Evolutionary conservation across 2,888 invertebrate genomes (phyloP), one percentile per base, ranked within the genome.

Genomic region (Allophyes oxyacanthae): DNA sequence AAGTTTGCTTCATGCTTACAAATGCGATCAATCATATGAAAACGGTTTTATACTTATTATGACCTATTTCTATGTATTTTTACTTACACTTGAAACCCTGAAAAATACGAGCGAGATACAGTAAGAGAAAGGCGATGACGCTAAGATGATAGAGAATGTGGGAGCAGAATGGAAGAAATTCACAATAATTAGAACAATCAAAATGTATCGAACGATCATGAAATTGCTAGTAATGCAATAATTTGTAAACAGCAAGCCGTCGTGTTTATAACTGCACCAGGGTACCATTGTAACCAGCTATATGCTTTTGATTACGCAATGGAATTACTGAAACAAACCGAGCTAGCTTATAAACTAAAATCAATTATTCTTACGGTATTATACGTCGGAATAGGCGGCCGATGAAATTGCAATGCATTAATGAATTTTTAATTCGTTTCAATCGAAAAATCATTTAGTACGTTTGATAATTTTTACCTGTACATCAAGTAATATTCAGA

Each of bases 161-260:
- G 48, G 20, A 36, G 20, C 20, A 20, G 38, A 26, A 52, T 33
- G 44, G 81, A 81, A 81, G 79, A 85, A 84, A 84, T 82, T 85
- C 84, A 75, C 71, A 84, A 85, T 85, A 89, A 87, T 86, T 84
- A 84, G 85, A 84, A 87, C 89, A 89, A 89, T 89, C 86, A 87
- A 86, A 84, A 83, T 63, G 75, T 69, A 64, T 72, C 54, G 67
- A 62, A 49, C 50, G 71, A 57, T 56, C 70, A 58, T 57, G 81
- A 85, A 88, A 87, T 85, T 82, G 83, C 79, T 73, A 77, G 84
- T 82, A 90, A 88, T 86, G 87, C 85, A 84, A 85, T 71, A 85
- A 87, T 93, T 92, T 89, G 87, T 90, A 93, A 93, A 92, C 91
- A 92, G 62, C 36, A 52, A 46, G 44, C 65, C 41, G 65, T 71